These are phyloP conservation scores for Blomia tropicalis DNA, from an alignment of 2,888 invertebrate species.

Conservation along the genomic window DNA sequence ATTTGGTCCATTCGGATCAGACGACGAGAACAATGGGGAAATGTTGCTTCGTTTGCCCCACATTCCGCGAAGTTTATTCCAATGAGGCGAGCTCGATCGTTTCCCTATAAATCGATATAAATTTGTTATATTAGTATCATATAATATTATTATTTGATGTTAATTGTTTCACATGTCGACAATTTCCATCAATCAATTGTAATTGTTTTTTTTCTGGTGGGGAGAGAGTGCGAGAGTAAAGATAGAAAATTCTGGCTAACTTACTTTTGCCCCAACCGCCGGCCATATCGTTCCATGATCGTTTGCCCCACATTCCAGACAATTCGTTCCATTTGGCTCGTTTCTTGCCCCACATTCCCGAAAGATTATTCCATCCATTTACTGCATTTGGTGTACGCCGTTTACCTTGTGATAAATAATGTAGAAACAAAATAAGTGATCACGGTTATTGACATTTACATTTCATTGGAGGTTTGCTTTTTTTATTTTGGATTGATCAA, in stretches of 20 bases:
- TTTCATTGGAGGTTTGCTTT: not conserved
- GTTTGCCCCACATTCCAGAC: conserved; percentile 24
- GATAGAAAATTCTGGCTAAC: no score
- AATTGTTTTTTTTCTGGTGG: not conserved
- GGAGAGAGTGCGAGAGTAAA: no score
- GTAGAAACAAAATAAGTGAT: not conserved
- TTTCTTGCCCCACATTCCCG: conserved; percentile 25
- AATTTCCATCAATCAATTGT: not conserved
- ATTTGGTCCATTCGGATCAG: no score
- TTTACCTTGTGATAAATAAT: not conserved
- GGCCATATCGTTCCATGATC: conserved; percentile 22
- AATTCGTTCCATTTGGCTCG: conserved; percentile 23
- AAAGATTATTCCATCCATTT: conserved; percentile 21
- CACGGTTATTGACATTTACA: not conserved
- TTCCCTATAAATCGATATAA: not conserved
- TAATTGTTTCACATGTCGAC: no score
- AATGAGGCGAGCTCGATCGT: conserved; percentile 19
- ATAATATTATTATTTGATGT: no score
- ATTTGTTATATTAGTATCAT: not conserved
- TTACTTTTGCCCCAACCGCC: conserved; percentile 23
- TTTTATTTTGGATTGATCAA: not conserved
- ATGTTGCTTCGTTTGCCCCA: conserved; percentile 24
- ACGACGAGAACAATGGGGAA: not conserved
- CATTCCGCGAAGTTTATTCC: conserved; percentile 25
- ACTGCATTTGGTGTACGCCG: not conserved